Percentiles rank a stretch among this genome's conserved stretches.
These are phyloP conservation scores for Gouania willdenowi DNA, from an alignment of 2,797 vertebrate genomes.

Conservation along the genomic window DNA sequence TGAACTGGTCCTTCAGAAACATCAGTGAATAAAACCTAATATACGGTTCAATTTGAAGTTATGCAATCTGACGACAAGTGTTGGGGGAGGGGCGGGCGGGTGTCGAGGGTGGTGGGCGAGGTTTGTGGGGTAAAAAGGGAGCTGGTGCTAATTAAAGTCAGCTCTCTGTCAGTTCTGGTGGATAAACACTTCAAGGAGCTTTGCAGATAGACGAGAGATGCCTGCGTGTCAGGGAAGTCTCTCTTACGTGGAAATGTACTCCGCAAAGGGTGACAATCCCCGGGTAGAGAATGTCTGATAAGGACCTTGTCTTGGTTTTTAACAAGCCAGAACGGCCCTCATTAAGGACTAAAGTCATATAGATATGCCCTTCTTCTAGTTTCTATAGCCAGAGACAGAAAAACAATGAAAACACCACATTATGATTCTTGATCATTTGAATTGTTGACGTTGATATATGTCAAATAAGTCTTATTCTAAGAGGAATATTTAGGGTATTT, in stretches of 20 bases:
- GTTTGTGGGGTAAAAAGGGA: constrained; percentile 46
- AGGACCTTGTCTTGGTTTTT: constrained; percentile 63
- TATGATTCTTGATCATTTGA: neutral
- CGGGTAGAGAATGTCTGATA: constrained; percentile 58
- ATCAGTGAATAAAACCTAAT: constrained; percentile 65
- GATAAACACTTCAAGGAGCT: constrained; percentile 78
- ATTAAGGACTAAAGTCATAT: constrained; percentile 63
- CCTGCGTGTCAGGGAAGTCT: constrained; percentile 73
- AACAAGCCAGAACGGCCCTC: constrained; percentile 60
- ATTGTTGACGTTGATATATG: neutral
- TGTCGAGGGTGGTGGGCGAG: neutral
- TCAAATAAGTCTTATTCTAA: neutral
- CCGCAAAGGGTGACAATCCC: constrained; percentile 68
- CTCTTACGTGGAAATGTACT: constrained; percentile 68
- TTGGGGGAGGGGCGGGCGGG: neutral
- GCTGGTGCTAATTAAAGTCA: constrained; percentile 77
- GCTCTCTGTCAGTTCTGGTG: constrained; percentile 76
- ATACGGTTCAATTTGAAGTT: constrained; percentile 61
- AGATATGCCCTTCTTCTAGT: constrained; percentile 48
- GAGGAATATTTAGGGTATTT: neutral
- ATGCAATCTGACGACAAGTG: constrained; percentile 65
- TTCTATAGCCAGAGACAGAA: constrained; percentile 18
- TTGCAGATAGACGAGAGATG: constrained; percentile 73
- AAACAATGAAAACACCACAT: constrained; percentile 3
- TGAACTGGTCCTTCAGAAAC: constrained; percentile 70